phyloP scores from a whole-genome alignment of 1,140 invertebrate species.

The Maconellicoccus hirsutus region DNA sequence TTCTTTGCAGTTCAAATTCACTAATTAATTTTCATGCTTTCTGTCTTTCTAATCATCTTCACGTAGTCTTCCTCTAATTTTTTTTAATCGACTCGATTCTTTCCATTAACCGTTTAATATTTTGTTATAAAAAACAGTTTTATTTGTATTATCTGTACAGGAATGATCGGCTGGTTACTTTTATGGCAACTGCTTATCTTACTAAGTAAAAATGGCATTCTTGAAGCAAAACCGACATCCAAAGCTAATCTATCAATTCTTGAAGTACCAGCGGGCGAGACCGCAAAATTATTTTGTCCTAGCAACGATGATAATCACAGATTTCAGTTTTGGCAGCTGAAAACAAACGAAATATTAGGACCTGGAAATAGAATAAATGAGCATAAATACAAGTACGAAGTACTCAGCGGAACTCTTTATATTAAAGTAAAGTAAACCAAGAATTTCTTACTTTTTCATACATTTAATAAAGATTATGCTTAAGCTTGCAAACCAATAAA shows the following conservation, averaged over 20 bases:
- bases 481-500: too few relatives aligned
- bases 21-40: too few relatives aligned
- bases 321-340: conserved; percentile 54
- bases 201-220: neutral
- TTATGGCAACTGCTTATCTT: conserved; percentile 6
- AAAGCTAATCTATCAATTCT: conserved; percentile 19
- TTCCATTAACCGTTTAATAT: too few relatives aligned
- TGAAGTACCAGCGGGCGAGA: conserved; percentile 44
- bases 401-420: conserved; percentile 48
- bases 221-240: conserved; percentile 2
- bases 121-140: too few relatives aligned
- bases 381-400: conserved; percentile 55
- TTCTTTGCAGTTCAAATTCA: too few relatives aligned
- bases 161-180: conserved; percentile 14
- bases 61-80: too few relatives aligned
- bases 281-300: conserved; percentile 45
- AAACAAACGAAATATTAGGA: conserved; percentile 43
- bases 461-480: neutral
- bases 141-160: neutral
- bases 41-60: too few relatives aligned
- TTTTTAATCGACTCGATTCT: too few relatives aligned
- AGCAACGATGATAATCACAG: conserved; percentile 52
- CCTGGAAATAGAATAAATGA: conserved; percentile 47
- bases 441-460: neutral
- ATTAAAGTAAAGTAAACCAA: conserved; percentile 40